phyloP scores from a whole-genome alignment of 2,113 vertebrate genomes.

The Vimba vimba region DNA sequence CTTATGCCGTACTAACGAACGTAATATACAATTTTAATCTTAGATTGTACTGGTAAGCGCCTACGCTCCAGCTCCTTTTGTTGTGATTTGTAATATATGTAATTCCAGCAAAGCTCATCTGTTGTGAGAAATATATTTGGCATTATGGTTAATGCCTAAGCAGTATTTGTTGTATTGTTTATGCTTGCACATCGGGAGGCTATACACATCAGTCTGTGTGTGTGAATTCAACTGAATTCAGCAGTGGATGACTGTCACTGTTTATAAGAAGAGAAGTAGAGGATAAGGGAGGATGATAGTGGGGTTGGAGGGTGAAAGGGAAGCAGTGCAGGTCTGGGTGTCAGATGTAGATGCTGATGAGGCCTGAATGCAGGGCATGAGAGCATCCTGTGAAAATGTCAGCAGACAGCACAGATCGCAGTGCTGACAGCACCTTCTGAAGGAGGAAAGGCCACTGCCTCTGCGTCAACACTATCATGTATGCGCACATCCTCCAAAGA shows the following conservation, averaged over 20 bases:
- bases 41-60: too few species aligned
- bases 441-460: slow-evolving; percentile 63
- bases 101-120: neutral
- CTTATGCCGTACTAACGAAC: neutral
- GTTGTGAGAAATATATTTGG: neutral
- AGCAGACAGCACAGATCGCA: slow-evolving; percentile 55
- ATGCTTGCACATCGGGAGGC: neutral
- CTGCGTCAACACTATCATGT: slow-evolving; percentile 48
- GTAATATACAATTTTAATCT: neutral
- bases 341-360: slow-evolving; percentile 54
- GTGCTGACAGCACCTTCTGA: slow-evolving; percentile 66
- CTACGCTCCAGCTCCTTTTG: too few species aligned
- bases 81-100: neutral
- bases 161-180: neutral
- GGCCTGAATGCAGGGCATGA: slow-evolving; percentile 45
- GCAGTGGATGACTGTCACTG: neutral
- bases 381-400: slow-evolving; percentile 52
- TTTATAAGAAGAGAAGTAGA: neutral
- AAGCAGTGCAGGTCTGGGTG: slow-evolving; percentile 12
- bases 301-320: neutral
- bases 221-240: neutral
- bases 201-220: neutral
- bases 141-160: neutral
- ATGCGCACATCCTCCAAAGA: neutral
- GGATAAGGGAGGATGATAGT: slow-evolving; percentile 3